Conservation (phyloP, 2,113 vertebrate species). For the Phainopepla nitens region DNA sequence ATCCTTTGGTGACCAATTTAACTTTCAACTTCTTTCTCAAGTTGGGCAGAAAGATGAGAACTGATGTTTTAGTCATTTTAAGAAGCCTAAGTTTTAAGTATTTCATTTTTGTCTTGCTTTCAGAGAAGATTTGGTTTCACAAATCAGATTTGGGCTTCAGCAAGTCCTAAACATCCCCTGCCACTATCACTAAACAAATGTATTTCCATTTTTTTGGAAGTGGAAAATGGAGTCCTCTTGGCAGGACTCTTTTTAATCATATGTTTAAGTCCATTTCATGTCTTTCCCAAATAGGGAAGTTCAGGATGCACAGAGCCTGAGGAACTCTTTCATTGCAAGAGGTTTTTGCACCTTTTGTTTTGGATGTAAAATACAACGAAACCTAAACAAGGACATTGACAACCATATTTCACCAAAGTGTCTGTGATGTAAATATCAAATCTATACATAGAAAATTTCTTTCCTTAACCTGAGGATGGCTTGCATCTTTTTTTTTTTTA, state of each 20-base stretch:
- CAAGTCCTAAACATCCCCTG: not conserved
- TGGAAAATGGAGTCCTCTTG: not conserved
- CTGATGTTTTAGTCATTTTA: not conserved
- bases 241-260: not conserved
- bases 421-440: not conserved
- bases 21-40: not conserved
- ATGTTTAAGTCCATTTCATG: not conserved
- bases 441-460: not conserved
- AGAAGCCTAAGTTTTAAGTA: not conserved
- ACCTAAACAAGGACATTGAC: not conserved
- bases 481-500: not conserved
- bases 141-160: not conserved
- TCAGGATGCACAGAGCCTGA: not conserved
- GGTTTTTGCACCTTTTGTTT: not conserved
- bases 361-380: not conserved
- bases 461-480: not conserved
- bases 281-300: not conserved
- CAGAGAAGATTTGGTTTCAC: not conserved
- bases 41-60: not conserved
- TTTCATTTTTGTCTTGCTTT: not conserved
- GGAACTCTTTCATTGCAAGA: not conserved
- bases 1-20: not conserved
- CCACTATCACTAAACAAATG: not conserved
- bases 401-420: not conserved
- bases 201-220: not conserved